A percentile compares a stretch with the other conserved stretches of the same genome.
phyloP scores from a whole-genome alignment of 2,888 invertebrate species.

The Melitaea athalia region DNA sequence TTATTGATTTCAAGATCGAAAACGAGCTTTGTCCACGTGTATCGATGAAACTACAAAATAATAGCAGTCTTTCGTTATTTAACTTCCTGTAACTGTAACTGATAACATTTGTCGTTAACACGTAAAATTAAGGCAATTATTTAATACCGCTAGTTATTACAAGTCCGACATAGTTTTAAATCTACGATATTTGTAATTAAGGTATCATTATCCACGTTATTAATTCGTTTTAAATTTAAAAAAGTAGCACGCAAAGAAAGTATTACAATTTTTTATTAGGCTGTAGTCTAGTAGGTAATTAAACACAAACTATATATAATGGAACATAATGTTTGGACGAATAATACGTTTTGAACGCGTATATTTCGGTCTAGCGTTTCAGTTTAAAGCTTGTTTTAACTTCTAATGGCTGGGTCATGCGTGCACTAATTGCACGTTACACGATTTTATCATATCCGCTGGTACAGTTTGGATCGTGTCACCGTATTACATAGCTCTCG shows the following conservation, averaged over 20 bases:
- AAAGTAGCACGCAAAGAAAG: background rate
- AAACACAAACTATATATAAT: slow-evolving; percentile 21
- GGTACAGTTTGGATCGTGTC: slow-evolving; percentile 21
- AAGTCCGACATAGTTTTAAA: too few relatives aligned
- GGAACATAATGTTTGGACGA: slow-evolving; percentile 33
- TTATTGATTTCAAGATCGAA: too few relatives aligned
- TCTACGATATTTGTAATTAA: too few relatives aligned
- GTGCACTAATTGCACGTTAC: slow-evolving; percentile 34
- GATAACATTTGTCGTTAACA: too few relatives aligned
- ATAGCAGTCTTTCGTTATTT: too few relatives aligned
- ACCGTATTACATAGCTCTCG: slow-evolving; percentile 29
- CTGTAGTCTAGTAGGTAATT: background rate
- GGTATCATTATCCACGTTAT: background rate
- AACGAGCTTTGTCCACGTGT: too few relatives aligned
- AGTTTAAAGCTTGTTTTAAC: slow-evolving; percentile 32
- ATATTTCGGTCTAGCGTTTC: slow-evolving; percentile 14
- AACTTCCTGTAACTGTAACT: too few relatives aligned
- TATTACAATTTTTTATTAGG: background rate
- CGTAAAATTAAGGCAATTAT: too few relatives aligned
- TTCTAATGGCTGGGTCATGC: slow-evolving; percentile 33
- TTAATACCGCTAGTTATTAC: too few relatives aligned
- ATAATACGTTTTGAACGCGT: slow-evolving; percentile 33
- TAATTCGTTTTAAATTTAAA: background rate
- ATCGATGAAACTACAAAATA: too few relatives aligned
- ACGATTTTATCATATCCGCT: slow-evolving; percentile 36